phyloP scores from a whole-genome alignment of 2,888 invertebrate species.

The Aphidius colemani region DNA sequence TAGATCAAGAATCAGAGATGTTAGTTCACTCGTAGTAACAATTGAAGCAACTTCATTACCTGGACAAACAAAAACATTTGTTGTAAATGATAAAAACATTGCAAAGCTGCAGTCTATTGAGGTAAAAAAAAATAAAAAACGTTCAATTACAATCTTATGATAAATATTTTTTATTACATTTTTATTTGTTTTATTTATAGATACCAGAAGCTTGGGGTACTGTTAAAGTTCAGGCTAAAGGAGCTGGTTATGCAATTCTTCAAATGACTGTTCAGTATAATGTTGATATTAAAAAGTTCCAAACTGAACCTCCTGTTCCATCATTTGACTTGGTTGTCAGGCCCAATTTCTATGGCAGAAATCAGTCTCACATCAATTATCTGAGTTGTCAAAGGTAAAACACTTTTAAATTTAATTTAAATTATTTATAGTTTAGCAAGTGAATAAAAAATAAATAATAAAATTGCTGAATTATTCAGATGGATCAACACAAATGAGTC shows the following conservation, averaged over 20 bases:
- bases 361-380: slow-evolving; percentile 91
- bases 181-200: slow-evolving; percentile 55
- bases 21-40: slow-evolving; percentile 76
- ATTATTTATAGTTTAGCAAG: too few relatives aligned
- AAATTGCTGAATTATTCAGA: slow-evolving; percentile 59
- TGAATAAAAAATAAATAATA: too few relatives aligned
- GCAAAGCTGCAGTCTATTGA: slow-evolving; percentile 79
- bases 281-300: slow-evolving; percentile 82
- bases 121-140: slow-evolving; percentile 58
- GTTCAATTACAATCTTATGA: background rate
- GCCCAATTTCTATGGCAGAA: slow-evolving; percentile 82
- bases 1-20: slow-evolving; percentile 82
- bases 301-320: slow-evolving; percentile 79
- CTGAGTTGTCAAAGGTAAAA: slow-evolving; percentile 82
- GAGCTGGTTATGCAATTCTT: slow-evolving; percentile 91
- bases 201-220: slow-evolving; percentile 94
- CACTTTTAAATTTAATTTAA: background rate
- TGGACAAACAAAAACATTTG: slow-evolving; percentile 69
- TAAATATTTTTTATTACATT: background rate
- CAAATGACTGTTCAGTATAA: slow-evolving; percentile 94
- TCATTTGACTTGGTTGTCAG: slow-evolving; percentile 80
- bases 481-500: slow-evolving; percentile 82
- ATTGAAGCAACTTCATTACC: slow-evolving; percentile 83
- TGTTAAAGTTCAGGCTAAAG: slow-evolving; percentile 88
- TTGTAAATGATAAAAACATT: slow-evolving; percentile 77